A percentile compares a stretch with the other conserved stretches of the same genome.
These are phyloP conservation scores for Pseudocheirus occidentalis DNA, from an alignment of 2,797 vertebrate genomes.

Conservation along the genomic window DNA sequence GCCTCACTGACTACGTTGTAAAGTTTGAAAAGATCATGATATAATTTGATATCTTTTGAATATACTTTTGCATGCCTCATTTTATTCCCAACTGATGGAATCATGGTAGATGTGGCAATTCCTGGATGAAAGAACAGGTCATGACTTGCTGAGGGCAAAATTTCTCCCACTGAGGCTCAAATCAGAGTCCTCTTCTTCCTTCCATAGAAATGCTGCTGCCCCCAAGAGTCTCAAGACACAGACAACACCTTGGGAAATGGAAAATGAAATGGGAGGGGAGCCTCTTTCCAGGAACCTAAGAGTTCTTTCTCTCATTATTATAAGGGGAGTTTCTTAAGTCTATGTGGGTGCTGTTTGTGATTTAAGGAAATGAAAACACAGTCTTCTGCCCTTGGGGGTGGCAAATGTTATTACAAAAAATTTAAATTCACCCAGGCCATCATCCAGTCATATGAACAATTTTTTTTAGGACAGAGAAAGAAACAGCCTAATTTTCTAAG, in stretches of 20 bases:
- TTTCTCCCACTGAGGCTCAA: background rate
- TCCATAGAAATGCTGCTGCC: rapidly evolving
- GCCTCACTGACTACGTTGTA: background rate
- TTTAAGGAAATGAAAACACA: background rate
- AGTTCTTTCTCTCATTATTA: background rate
- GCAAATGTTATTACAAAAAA: background rate
- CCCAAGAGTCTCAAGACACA: too few species aligned
- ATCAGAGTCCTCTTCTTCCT: background rate
- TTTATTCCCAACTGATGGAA: background rate
- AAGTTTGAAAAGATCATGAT: background rate
- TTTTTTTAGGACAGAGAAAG: background rate
- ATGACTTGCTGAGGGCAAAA: background rate
- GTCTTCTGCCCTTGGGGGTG: background rate
- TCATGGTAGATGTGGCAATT: background rate
- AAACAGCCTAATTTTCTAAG: background rate
- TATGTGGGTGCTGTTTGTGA: background rate
- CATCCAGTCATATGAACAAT: background rate
- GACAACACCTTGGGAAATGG: background rate
- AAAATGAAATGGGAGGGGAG: too few species aligned
- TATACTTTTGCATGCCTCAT: background rate
- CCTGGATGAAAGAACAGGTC: background rate
- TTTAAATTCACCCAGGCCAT: background rate
- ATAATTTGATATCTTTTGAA: background rate
- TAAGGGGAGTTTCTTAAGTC: background rate
- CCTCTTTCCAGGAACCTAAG: rapidly evolving